Conservation (phyloP, 2,888 invertebrate genomes). For the Megalurothrips usitatus region DNA sequence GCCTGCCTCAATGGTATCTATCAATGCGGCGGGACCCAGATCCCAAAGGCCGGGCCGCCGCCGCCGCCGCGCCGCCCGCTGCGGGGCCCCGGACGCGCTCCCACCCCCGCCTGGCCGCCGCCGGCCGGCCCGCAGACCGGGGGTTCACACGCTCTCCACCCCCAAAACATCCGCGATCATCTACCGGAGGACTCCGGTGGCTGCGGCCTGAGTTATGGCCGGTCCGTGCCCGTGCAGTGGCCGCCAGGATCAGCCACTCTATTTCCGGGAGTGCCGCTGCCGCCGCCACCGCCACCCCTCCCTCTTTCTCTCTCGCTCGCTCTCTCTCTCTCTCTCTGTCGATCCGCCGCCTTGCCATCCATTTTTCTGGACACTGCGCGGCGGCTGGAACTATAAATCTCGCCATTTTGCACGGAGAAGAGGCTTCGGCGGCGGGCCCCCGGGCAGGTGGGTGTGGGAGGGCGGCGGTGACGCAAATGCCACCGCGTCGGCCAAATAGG, state of each 20-base stretch:
- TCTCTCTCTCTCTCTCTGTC: too few species aligned
- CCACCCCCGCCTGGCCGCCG: neutral
- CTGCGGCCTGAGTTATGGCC: neutral
- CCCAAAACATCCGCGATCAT: too few species aligned
- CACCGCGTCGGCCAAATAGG: too few species aligned
- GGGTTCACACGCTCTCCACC: neutral
- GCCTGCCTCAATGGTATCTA: neutral
- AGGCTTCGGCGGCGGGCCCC: neutral
- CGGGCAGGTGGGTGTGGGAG: constrained; percentile 16
- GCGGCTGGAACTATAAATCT: neutral
- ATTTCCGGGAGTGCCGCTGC: neutral
- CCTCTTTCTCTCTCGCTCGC: too few species aligned
- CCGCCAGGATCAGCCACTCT: constrained; percentile 5
- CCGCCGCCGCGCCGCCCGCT: neutral
- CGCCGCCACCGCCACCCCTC: neutral
- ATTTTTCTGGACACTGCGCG: neutral
- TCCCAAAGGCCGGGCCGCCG: neutral
- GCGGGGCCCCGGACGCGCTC: neutral
- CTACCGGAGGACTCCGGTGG: neutral
- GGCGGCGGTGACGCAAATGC: constrained; percentile 2
- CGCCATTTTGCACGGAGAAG: constrained; percentile 3
- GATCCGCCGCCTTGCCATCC: neutral
- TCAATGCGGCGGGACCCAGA: neutral
- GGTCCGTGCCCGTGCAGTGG: neutral
- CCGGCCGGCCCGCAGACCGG: neutral